Evolutionary conservation across 2,113 vertebrate species (phyloP).

Genomic region (Litocranius walleri): DNA sequence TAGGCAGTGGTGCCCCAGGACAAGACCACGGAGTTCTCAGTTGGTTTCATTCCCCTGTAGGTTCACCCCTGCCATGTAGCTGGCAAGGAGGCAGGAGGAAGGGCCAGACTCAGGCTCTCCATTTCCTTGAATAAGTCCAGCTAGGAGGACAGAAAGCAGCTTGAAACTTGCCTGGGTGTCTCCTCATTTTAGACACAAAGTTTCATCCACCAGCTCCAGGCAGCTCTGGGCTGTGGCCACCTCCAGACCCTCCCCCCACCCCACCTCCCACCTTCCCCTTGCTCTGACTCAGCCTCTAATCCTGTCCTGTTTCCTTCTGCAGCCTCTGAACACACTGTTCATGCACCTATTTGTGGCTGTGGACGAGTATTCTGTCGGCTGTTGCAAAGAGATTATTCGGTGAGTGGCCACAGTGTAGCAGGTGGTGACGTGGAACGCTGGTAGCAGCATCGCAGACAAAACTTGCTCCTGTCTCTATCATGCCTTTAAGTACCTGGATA

Average conservation of each 20-base stretch:
- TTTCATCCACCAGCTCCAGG: neutral
- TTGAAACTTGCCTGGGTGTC: neutral
- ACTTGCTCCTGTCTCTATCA: neutral
- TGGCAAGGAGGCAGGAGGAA: neutral
- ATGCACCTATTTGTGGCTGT: conserved; percentile 91
- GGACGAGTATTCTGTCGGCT: conserved; percentile 73
- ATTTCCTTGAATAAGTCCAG: conserved; percentile 3
- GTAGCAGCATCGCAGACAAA: neutral
- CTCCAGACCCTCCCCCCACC: too few relatives aligned
- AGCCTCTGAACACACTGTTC: conserved; percentile 94
- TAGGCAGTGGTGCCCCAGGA: conserved; percentile 14
- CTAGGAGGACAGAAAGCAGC: neutral
- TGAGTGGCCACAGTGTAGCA: conserved; percentile 65
- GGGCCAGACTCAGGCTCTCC: neutral
- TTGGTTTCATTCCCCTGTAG: conserved; percentile 20
- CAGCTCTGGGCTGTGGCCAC: neutral
- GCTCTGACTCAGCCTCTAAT: neutral
- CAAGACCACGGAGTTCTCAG: conserved; percentile 36
- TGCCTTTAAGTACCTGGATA: neutral
- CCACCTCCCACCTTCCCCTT: neutral
- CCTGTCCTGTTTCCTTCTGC: neutral
- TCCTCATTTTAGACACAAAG: neutral
- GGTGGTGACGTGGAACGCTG: neutral
- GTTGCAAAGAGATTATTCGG: conserved; percentile 87
- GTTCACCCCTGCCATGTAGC: neutral